Percentiles rank a stretch among this genome's conserved stretches.
Evolutionary conservation across 1,140 invertebrate genomes (phyloP).

Genomic region (Anastrepha obliqua): DNA sequence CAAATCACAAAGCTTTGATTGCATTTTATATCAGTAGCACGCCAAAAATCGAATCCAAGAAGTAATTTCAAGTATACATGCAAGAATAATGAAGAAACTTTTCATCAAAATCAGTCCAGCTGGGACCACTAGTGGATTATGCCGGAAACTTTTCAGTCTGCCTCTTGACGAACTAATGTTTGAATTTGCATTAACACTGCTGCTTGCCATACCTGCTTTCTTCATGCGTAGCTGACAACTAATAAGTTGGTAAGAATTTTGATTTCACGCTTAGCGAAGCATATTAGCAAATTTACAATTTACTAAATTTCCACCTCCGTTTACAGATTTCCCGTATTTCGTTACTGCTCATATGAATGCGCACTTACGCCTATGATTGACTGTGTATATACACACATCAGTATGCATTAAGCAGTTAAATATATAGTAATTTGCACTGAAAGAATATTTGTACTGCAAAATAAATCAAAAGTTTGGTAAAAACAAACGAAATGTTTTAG

Average conservation of each 20-base stretch:
- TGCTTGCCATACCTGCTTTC: not conserved
- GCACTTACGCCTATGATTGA: not conserved
- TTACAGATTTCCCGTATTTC: not conserved
- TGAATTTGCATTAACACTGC: not conserved
- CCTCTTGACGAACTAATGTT: not conserved
- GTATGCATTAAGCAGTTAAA: not conserved
- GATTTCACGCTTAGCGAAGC: slow-evolving; percentile 52
- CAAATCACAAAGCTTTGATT: no score
- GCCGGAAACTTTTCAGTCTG: no score
- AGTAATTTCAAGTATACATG: no score
- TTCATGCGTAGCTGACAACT: not conserved
- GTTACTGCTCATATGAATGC: not conserved
- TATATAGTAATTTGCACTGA: not conserved
- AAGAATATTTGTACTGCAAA: not conserved
- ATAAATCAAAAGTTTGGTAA: not conserved
- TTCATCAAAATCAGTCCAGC: no score
- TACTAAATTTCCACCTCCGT: not conserved
- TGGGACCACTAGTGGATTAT: no score
- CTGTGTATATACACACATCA: no score
- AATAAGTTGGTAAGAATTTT: slow-evolving; percentile 33
- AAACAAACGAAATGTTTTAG: not conserved
- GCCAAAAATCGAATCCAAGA: no score
- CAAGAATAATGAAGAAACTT: no score
- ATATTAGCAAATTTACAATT: slow-evolving; percentile 16
- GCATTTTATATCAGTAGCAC: no score